Evolutionary conservation across 2,113 vertebrate species (phyloP), one percentile per base, ranked within the genome.

Genomic region (Cynocephalus volans): DNA sequence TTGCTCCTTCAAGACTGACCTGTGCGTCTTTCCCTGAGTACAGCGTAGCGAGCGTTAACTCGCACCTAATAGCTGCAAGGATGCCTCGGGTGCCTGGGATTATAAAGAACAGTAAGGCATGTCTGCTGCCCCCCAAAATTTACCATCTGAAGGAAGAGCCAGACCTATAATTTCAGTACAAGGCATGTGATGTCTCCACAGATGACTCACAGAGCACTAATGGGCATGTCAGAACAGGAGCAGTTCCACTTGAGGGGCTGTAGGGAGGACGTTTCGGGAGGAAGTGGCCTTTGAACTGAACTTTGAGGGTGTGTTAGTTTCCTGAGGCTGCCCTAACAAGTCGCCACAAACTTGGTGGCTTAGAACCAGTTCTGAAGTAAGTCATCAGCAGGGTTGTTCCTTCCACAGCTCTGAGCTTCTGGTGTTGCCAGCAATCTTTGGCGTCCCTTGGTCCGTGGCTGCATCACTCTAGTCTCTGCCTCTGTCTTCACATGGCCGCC

Each of bases 141-240:
- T 45, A 1, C 9, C 0, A 31, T 17, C 36, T 36, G 0, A 6
- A 19, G n/a, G 50, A 56, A 45, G 84, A 64, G 21, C 73, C 73
- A 33, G 58, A 45, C 73, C 41, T 36, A 0, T 56, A 18, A 8
- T 24, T 31, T 64, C 4, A 21, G 50, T 3, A 9, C 5, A 3
- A 28, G 70, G 60, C 18, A 0, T 21, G 3, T 0, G 1, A 3
- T 0, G 26, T 10, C 80, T 12, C 8, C 31, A 1, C 1, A 24
- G 31, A 0, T 31, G 36, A 4, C 56, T 48, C 14, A 0, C 75
- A 50, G 3, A 75, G 21, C 70, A 1, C 26, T 14, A 12, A 23
- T 1, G 11, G 24, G 18, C 31, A 0, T 17, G 45, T 70, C 36
- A 3, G 10, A 41, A 13, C 11, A 0, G 73, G 60, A 73, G 84